A percentile compares a stretch with the other conserved stretches of the same genome.
Evolutionary conservation across 2,888 invertebrate genomes (phyloP).

Genomic region (Monopis laevigella): DNA sequence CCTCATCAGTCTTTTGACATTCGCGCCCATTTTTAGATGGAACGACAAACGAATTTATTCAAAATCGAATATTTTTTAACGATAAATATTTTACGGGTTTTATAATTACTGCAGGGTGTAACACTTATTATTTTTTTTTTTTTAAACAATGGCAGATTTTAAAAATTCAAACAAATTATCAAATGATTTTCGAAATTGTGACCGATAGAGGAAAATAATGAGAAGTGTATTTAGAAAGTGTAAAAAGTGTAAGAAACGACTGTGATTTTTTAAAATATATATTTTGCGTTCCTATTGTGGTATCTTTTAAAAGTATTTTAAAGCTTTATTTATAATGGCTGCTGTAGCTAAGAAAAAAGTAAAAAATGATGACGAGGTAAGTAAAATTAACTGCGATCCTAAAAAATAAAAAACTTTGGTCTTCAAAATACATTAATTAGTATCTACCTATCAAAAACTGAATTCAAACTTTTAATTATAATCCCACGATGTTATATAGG

Average conservation of each 20-base stretch:
- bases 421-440: too few species aligned
- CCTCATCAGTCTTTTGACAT: conserved; percentile 64
- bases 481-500: too few species aligned
- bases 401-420: too few species aligned
- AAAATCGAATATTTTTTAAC: neutral
- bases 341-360: conserved; percentile 45
- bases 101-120: neutral
- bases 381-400: too few species aligned
- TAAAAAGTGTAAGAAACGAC: conserved; percentile 23
- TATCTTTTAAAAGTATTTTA: too few species aligned
- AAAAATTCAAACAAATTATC: too few species aligned
- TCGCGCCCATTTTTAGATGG: conserved; percentile 64
- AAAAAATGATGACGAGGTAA: conserved; percentile 36
- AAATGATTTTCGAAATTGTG: too few species aligned
- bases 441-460: too few species aligned
- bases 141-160: neutral
- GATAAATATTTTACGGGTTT: neutral
- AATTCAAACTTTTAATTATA: too few species aligned
- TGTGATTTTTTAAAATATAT: conserved; percentile 23
- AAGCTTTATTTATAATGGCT: conserved; percentile 45
- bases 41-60: conserved; percentile 43
- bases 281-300: conserved; percentile 38
- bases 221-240: neutral
- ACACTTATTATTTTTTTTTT: too few species aligned
- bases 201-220: too few species aligned